Base-by-base conservation (phyloP, 2,113 vertebrate genomes). In the Empidonax alnorum region DNA sequence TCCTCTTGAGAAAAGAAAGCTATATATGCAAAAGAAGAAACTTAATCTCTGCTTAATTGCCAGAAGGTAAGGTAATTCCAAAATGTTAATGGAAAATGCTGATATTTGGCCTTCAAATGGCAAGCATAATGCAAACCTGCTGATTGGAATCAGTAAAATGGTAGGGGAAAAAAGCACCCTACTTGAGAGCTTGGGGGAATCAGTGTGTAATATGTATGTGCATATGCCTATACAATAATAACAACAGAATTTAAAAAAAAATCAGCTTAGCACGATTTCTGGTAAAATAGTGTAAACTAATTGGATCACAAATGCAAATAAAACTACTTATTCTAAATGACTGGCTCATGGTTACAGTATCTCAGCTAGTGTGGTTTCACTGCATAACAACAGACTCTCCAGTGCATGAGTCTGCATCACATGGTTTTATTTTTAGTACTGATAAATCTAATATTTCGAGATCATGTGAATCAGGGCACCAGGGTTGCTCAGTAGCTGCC, bases 351-450 rank as follows among this genome's bases (percentile, higher is more conserved):
- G 52, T 82, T 87, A 53, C 69, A 82, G 24, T 62, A 23, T 72
- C 73, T 92, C 77, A 87, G 62, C 73, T 91, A 10, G 72, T 1
- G 0, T 73, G 31, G 42, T 95, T 84, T 84, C 37, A 49, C 49
- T 41, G 35, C 69, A 65, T 90, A 91, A 91, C 75, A 55, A 21
- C 69, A 67, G 53, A 49, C 75, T 89, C 59, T 62, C 47, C 37
- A 39, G 49, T 82, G 62, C 41, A 42, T 93, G 78, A 91, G 53
- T 94, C 91, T 8, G 0, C 41, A 83, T 94, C 91, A 91, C 84
- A 53, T 87, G 81, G 13, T 73, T 89, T 96, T 96, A 94, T 94
- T 96, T 95, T 94, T 95, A 92, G 93, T 46, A 27, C 49, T 83
- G 71, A 82, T 81, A 87, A 87, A 87, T 87, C 56, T 75, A 84